Base-by-base conservation (phyloP, 2,888 invertebrate species). In the Papilio elwesi region DNA sequence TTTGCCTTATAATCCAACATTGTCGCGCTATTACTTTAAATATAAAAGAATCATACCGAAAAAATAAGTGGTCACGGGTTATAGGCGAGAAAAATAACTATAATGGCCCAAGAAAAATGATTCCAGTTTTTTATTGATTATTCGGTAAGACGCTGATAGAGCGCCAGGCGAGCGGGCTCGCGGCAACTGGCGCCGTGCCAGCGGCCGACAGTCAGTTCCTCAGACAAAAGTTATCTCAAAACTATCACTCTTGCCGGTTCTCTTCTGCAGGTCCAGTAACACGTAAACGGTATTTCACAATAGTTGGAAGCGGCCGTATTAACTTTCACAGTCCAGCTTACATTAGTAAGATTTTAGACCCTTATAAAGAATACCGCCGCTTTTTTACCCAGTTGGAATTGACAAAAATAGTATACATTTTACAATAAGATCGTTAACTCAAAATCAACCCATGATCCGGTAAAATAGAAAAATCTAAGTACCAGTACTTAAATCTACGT, bases 401-500 rank as follows among this genome's bases (percentile, higher is more conserved):
- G 26, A 26, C 26, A 26, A 26, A 26, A 26, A 26, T 26, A 26
- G 26, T 1, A 13, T n/a, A 6, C n/a, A 51, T 51, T 51, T 13
- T 7, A 6, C 51, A n/a, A n/a, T n/a, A n/a, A n/a, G 13, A 51
- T 13, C n/a, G 3, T 6, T 12, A 12, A 13, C 13, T 49, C 11
- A 55, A 47, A 68, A 10, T 10, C 26, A 51, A 63, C 11, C 48
- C 4, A 26, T 26, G 8, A 26, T 26, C 26, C 26, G 26, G 26
- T 26, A 4, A 2, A 26, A 26, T 26, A 26, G 1, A 4, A 2
- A 26, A 2, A 26, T 26, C 26, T 26, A 26, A 26, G 26, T 26
- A n/a, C 26, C 4, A 26, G 26, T 26, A 26, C 26, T 26, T 26
- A 26, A 26, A 26, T 26, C 26, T 26, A 77, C 84, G 90, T 94